Evolutionary conservation across 2,888 invertebrate genomes (phyloP).

Genomic region (Lycia hirtaria): DNA sequence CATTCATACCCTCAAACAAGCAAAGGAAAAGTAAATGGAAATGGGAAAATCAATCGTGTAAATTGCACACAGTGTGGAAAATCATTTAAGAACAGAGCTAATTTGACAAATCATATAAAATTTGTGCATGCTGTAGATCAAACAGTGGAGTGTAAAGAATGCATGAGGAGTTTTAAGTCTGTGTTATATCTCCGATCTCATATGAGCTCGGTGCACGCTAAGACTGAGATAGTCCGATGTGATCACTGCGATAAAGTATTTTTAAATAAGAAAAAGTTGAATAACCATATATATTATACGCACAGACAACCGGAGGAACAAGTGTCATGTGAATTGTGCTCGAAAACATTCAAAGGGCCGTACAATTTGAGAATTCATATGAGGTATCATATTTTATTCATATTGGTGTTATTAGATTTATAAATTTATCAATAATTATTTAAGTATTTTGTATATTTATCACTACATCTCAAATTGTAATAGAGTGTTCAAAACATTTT

Average conservation of each 20-base stretch:
- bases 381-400: constrained; percentile 45
- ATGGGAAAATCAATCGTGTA: constrained; percentile 50
- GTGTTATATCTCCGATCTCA: constrained; percentile 50
- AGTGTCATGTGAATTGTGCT: constrained; percentile 48
- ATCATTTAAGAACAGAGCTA: constrained; percentile 49
- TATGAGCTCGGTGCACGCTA: constrained; percentile 47
- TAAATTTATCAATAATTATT: no score
- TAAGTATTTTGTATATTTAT: no score
- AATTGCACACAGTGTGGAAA: constrained; percentile 45
- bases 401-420: no score
- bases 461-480: no score
- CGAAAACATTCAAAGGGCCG: constrained; percentile 50
- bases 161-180: constrained; percentile 52
- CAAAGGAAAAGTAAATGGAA: constrained; percentile 50
- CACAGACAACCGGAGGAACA: constrained; percentile 50
- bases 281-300: constrained; percentile 54
- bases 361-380: constrained; percentile 54
- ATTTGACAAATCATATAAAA: constrained; percentile 48
- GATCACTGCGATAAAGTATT: constrained; percentile 51
- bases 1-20: no score
- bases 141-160: constrained; percentile 47
- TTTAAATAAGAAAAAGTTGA: constrained; percentile 49
- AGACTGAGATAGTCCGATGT: constrained; percentile 43
- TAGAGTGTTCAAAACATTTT: no score
- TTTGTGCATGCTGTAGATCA: constrained; percentile 49